Evolutionary conservation across 2,888 invertebrate species (phyloP), one percentile per base, ranked within the genome.

Genomic region (Melanargia galathea): DNA sequence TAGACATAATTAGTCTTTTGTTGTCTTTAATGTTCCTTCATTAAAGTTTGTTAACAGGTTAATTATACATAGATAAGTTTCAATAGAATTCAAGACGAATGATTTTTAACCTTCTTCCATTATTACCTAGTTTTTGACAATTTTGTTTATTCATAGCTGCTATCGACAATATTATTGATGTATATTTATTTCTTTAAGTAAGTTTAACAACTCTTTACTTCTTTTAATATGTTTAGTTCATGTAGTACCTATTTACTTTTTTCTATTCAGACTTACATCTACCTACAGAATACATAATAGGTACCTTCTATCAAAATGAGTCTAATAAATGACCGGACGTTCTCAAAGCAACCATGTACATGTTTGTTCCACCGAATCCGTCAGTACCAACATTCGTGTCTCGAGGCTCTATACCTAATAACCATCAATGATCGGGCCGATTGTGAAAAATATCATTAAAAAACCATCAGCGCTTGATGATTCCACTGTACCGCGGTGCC

Each of bases 371-470:
- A 45, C 46, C 33, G 48, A 58, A 61, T 48, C 45, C 18, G 62
- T 59, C 40, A 54, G 52, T 60, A 62, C 52, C 52, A 52, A 22
- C 55, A 58, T 64, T 40, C 60, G 67, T 83, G 83, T 84, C 86
- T 87, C 75, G 83, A 78, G 86, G 85, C 86, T 81, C 86, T 87
- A 86, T 85, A 87, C 85, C 88, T 89, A 91, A 90, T 88, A 91
- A 86, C 90, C 88, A 84, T 86, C 89, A 87, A 89, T 89, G 89
- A 90, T 90, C 88, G 85, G 79, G 69, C 82, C 89, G 89, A 90
- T 91, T 90, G 91, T 90, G 90, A 92, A 92, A 92, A 91, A 92
- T 92, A 92, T 92, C 92, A 92, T 92, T 92, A 92, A 92, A 92
- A 92, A 90, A 89, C 88, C 91, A 92, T 92, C 92, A 92, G 87